Base-by-base conservation (phyloP, 1,140 invertebrate species). In the Conus betulinus region DNA sequence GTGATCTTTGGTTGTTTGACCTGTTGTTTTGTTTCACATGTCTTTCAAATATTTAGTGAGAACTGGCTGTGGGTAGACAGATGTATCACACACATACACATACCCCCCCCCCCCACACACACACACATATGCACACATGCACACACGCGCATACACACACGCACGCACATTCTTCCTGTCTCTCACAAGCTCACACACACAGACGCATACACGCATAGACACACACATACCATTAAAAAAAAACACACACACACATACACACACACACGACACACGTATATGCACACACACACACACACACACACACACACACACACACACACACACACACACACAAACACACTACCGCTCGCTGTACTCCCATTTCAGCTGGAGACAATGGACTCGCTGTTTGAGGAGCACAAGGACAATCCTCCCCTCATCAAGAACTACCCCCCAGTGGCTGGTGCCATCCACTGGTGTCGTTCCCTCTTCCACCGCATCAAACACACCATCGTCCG, bases 361-460 rank as follows among this genome's bases (percentile, higher is more conserved):
- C 67, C 23, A 20, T 23, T n/a, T 13, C 81, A 94, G 92, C 92
- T 95, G 88, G 93, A 94, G 39, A 91, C 88, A 8, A 94, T 95
- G 88, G 93, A 94, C 87, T 89, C 92, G 84, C 91, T 95, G 82
- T 96, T 96, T 78, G 92, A 98, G 97, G 96, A 96, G 94, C 96
- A 96, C 87, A 96, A 97, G 89, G 90, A 92, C 1, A 96, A 96
- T 87, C 98, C 98, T 0, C 97, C 97, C 0, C 92, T 98, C n/a
- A 96, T 97, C 15, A 96, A 97, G 81, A 96, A 98, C 92, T 97
- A 98, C 90, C 97, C 98, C 1, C 97, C 97, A 0, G 96, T 97
- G 25, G 96, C 97, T 27, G 98, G 98, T 27, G 96, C 97, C 39
- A 98, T 99, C 84, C 97, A 96, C 93, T 99, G 98, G 98, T 97